A percentile compares a stretch with the other conserved stretches of the same genome.
Conservation (phyloP, 2,797 vertebrate species). For the Xenentodon cancila region DNA sequence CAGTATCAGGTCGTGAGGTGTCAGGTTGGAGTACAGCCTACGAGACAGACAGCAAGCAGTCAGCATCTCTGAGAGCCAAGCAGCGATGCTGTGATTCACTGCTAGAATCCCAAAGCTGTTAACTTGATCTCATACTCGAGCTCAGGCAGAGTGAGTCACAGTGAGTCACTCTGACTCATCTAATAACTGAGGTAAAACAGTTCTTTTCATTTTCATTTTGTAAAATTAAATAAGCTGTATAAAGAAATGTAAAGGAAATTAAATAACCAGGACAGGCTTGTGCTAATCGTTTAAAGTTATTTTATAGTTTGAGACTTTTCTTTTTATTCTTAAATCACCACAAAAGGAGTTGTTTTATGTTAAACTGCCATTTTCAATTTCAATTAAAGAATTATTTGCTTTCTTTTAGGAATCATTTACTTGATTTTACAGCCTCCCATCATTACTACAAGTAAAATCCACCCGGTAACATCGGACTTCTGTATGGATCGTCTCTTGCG, state of each 20-base stretch:
- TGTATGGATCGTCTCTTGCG: too few species aligned
- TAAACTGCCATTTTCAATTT: too few species aligned
- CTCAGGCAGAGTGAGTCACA: conserved; percentile 53
- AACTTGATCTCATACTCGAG: conserved; percentile 40
- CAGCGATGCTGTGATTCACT: conserved; percentile 43
- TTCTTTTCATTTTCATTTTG: conserved; percentile 10
- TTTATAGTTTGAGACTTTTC: not conserved
- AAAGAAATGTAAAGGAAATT: not conserved
- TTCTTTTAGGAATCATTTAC: too few species aligned
- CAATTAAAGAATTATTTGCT: too few species aligned
- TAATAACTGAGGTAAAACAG: conserved; percentile 2
- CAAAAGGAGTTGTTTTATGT: too few species aligned
- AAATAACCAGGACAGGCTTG: not conserved
- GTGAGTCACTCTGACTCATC: conserved; percentile 60
- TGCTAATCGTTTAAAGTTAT: not conserved
- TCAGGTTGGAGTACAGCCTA: conserved; percentile 85
- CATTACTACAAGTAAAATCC: too few species aligned
- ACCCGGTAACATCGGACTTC: too few species aligned
- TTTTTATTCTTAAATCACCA: too few species aligned
- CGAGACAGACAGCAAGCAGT: conserved; percentile 28
- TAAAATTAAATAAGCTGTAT: conserved; percentile 22
- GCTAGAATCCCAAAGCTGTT: conserved; percentile 31
- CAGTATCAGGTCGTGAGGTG: conserved; percentile 86
- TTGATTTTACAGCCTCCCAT: too few species aligned
- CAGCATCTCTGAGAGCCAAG: conserved; percentile 27